A percentile compares a stretch with the other conserved stretches of the same genome.
phyloP scores from a whole-genome alignment of 2,888 invertebrate species.

The Stenotaenia linearis region DNA sequence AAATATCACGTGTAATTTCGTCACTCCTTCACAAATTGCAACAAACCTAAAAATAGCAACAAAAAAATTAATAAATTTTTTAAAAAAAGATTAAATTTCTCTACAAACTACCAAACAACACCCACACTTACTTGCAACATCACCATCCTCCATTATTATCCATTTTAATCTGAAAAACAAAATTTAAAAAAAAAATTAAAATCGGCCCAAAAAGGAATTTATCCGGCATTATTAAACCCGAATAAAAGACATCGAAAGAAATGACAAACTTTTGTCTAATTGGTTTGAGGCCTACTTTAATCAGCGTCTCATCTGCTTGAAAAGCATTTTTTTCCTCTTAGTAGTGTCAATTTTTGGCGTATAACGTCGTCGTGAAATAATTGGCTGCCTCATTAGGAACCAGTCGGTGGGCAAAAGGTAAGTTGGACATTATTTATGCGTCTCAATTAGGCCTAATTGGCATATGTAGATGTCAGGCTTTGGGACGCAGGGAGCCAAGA shows the following conservation, averaged over 20 bases:
- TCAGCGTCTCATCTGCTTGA: conserved; percentile 26
- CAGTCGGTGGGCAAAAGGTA: conserved; percentile 26
- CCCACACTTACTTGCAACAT: too few relatives aligned
- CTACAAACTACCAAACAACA: too few relatives aligned
- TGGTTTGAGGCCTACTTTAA: conserved; percentile 21
- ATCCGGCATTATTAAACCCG: background rate
- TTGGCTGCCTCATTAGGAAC: conserved; percentile 24
- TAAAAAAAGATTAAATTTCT: too few relatives aligned
- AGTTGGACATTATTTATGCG: conserved; percentile 26
- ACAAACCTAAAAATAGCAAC: too few relatives aligned
- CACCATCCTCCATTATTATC: too few relatives aligned
- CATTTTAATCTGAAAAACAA: too few relatives aligned
- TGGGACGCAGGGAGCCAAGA: conserved; percentile 26
- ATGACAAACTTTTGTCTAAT: background rate
- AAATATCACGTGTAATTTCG: background rate
- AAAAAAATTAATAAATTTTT: too few relatives aligned
- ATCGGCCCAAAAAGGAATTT: too few relatives aligned
- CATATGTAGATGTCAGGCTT: conserved; percentile 26
- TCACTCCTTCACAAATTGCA: too few relatives aligned
- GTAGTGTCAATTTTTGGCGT: conserved; percentile 17
- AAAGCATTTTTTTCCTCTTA: background rate
- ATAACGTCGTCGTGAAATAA: conserved; percentile 26
- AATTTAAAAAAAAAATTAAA: background rate
- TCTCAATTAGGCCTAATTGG: conserved; percentile 26
- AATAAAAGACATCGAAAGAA: background rate